Percentiles rank a stretch among this genome's conserved stretches.
Evolutionary conservation across 1,140 invertebrate genomes (phyloP).

Genomic region (Drosophila pallidifrons): DNA sequence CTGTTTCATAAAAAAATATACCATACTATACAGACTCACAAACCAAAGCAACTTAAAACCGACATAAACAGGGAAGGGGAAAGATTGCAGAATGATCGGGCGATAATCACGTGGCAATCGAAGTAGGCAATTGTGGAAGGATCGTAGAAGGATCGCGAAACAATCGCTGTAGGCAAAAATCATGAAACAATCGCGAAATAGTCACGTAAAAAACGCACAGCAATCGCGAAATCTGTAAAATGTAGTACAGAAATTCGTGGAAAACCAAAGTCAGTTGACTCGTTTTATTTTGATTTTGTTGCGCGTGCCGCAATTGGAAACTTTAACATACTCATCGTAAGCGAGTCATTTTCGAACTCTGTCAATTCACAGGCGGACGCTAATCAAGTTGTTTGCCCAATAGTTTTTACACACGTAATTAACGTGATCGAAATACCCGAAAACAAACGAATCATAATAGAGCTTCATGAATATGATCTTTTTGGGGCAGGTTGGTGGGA

Average conservation of each 20-base stretch:
- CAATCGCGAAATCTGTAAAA: no score
- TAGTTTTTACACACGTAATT: conserved; percentile 73
- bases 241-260: conserved; percentile 40
- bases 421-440: conserved; percentile 47
- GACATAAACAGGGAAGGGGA: no score
- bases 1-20: no score
- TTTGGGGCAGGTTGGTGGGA: conserved; percentile 3
- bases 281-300: not conserved
- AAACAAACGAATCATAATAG: conserved; percentile 28
- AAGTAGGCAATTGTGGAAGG: no score
- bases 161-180: conserved; percentile 52
- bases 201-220: no score
- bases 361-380: conserved; percentile 63
- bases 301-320: conserved; percentile 64
- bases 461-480: conserved; percentile 2
- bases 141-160: no score
- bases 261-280: conserved; percentile 28
- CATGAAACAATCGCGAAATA: no score
- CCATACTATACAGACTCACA: no score
- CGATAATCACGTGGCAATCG: no score
- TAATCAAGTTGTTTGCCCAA: conserved; percentile 80
- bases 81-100: no score
- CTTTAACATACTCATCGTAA: conserved; percentile 15
- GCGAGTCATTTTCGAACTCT: not conserved
- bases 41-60: no score